Percentiles rank a stretch among this genome's conserved stretches.
Evolutionary conservation across 2,797 vertebrate species (phyloP).

Genomic region (Gadopsis marmoratus): DNA sequence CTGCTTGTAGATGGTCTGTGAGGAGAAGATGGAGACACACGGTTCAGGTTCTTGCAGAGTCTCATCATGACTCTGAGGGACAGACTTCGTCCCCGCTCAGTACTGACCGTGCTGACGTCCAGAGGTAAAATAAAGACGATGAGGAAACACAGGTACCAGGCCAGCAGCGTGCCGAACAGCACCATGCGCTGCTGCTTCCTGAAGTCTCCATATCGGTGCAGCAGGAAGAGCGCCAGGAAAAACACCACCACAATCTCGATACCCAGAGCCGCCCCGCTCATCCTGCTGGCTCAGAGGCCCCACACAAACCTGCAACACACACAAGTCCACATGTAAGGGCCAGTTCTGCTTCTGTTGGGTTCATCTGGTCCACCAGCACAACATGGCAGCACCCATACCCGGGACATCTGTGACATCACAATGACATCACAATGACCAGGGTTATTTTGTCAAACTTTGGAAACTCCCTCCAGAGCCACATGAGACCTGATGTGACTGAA

Average conservation of each 20-base stretch:
- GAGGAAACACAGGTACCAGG: conserved; percentile 98
- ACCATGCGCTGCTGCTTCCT: conserved; percentile 96
- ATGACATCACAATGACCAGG: neutral
- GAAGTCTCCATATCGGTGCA: conserved; percentile 97
- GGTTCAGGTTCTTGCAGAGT: neutral
- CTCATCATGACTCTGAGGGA: neutral
- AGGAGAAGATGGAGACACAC: conserved; percentile 7
- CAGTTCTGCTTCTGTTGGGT: neutral
- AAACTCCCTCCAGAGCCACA: too few species aligned
- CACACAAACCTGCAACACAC: conserved; percentile 30
- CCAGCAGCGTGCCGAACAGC: conserved; percentile 92
- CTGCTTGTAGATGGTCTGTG: conserved; percentile 88
- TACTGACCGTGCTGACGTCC: conserved; percentile 96
- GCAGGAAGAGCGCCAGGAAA: conserved; percentile 94
- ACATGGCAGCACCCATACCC: too few species aligned
- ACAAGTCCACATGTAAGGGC: too few species aligned
- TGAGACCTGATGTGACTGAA: too few species aligned
- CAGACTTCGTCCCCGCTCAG: neutral
- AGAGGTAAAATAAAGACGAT: conserved; percentile 97
- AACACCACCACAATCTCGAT: conserved; percentile 97
- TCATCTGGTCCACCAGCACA: neutral
- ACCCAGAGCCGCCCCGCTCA: conserved; percentile 95
- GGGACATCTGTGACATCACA: neutral
- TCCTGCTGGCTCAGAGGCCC: conserved; percentile 59
- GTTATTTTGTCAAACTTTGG: neutral